A percentile compares a stretch with the other conserved stretches of the same genome.
Evolutionary conservation across 2,888 invertebrate species (phyloP).

Genomic region (Nomada ruficornis): DNA sequence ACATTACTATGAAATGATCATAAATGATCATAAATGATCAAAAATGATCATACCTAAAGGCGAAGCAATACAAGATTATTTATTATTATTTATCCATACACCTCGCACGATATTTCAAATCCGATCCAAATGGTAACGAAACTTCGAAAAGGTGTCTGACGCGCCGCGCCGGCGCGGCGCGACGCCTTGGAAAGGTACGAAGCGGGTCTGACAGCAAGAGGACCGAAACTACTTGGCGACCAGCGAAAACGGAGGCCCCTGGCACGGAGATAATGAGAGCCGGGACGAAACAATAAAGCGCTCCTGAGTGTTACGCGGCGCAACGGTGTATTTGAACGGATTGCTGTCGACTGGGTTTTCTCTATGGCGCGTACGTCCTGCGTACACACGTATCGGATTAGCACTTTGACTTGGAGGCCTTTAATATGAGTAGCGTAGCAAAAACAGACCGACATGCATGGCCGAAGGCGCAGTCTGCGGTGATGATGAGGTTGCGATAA

Average conservation of each 20-base stretch:
- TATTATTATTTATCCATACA: no score
- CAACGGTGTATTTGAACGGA: slow-evolving; percentile 37
- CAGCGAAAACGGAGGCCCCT: slow-evolving; percentile 26
- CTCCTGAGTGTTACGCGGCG: slow-evolving; percentile 31
- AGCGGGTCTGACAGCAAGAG: slow-evolving; percentile 36
- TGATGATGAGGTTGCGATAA: slow-evolving; percentile 72
- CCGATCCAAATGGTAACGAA: no score
- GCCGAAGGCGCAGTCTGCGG: slow-evolving; percentile 70
- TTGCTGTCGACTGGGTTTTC: slow-evolving; percentile 44
- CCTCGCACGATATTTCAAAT: no score
- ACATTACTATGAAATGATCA: no score
- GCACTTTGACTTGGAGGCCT: slow-evolving; percentile 63
- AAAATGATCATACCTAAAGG: no score
- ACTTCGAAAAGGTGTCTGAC: no score
- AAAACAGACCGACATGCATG: slow-evolving; percentile 71
- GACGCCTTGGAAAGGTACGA: background rate
- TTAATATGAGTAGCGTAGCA: slow-evolving; percentile 62
- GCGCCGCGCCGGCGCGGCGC: background rate
- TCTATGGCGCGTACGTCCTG: slow-evolving; percentile 29
- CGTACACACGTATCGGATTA: slow-evolving; percentile 69
- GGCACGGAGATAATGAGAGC: slow-evolving; percentile 34
- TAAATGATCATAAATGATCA: no score
- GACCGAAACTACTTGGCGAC: slow-evolving; percentile 37
- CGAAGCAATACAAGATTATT: no score
- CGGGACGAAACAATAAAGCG: slow-evolving; percentile 30